Conservation (phyloP, 2,113 vertebrate genomes). For the Cyprinodon brontotheroides region DNA sequence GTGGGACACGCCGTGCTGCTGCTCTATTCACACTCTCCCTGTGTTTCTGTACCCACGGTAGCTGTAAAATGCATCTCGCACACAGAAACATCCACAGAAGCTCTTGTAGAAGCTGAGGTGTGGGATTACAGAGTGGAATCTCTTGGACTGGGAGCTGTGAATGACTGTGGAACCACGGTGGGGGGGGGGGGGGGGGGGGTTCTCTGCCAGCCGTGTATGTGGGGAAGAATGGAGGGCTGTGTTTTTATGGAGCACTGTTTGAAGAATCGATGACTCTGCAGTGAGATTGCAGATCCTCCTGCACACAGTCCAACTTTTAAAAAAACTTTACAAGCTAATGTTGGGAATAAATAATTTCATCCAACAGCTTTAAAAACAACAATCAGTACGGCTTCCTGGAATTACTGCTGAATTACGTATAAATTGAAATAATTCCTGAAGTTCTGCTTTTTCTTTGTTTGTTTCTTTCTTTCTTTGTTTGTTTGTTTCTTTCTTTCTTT, state of each 20-base stretch:
- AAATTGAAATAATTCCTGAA: too few relatives aligned
- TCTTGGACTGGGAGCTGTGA: not conserved
- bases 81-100: not conserved
- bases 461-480: too few relatives aligned
- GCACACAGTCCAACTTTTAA: not conserved
- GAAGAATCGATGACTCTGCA: slow-evolving; percentile 35
- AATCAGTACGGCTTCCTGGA: not conserved
- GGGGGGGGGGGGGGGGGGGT: too few relatives aligned
- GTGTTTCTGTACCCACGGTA: not conserved
- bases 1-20: not conserved
- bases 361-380: not conserved
- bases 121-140: not conserved
- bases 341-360: not conserved
- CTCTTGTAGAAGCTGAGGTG: not conserved
- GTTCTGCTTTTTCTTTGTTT: too few relatives aligned
- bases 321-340: not conserved
- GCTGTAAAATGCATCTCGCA: not conserved
- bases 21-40: not conserved
- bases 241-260: not conserved
- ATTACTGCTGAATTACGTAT: not conserved
- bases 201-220: not conserved
- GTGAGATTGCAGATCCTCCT: slow-evolving; percentile 10
- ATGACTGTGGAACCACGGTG: not conserved
- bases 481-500: too few relatives aligned
- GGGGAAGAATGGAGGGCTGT: not conserved